Conservation (phyloP, 1,140 invertebrate genomes). For the Calliopsis andreniformis region DNA sequence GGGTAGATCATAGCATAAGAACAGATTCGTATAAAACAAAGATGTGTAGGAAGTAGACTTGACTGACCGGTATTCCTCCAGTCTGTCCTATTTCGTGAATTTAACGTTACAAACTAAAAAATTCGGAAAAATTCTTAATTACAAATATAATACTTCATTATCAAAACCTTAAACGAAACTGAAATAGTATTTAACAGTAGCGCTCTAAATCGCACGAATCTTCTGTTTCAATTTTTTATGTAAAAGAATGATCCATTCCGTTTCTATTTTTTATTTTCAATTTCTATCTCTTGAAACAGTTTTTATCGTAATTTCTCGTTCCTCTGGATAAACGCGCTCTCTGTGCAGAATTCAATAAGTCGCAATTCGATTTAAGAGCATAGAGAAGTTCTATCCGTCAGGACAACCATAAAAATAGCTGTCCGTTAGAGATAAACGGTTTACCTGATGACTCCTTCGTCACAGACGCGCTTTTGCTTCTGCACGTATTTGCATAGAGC, state of each 20-base stretch:
- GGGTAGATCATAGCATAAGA: too few relatives aligned
- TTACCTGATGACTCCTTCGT: constrained; percentile 5
- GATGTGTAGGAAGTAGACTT: too few relatives aligned
- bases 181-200: too few relatives aligned
- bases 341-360: not conserved
- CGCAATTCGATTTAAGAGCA: constrained; percentile 21
- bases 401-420: not conserved
- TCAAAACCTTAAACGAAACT: too few relatives aligned
- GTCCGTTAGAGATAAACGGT: constrained; percentile 16
- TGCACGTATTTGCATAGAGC: constrained; percentile 25
- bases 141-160: too few relatives aligned
- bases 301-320: constrained; percentile 37
- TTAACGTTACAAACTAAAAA: too few relatives aligned
- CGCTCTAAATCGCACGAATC: not conserved
- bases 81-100: too few relatives aligned
- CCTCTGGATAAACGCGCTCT: not conserved
- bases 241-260: not conserved
- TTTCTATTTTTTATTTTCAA: not conserved
- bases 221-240: not conserved
- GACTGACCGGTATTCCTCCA: too few relatives aligned
- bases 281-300: not conserved
- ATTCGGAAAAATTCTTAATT: too few relatives aligned
- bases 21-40: too few relatives aligned
- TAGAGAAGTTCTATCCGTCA: not conserved
- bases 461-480: not conserved